Percentiles rank a stretch among this genome's conserved stretches.
These are phyloP conservation scores for Platichthys stellatus DNA, from an alignment of 2,113 vertebrate species.

Conservation along the genomic window DNA sequence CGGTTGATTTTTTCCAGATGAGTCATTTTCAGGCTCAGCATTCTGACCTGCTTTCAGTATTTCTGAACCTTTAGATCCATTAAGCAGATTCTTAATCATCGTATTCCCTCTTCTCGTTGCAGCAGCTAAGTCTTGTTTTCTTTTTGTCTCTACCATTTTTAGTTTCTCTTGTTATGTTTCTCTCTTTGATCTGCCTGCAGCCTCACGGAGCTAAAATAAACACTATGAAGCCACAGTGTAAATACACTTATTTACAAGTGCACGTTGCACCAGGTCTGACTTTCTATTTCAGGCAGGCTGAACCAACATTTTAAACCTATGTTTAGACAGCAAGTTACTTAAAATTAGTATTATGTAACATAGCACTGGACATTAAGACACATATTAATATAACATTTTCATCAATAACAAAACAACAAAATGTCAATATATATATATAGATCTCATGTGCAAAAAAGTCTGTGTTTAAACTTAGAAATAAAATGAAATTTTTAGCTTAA, in stretches of 20 bases:
- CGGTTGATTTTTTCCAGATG: not conserved
- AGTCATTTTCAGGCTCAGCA: not conserved
- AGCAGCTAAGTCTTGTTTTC: not conserved
- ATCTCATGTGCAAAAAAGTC: no score
- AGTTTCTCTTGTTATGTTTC: conserved; percentile 5
- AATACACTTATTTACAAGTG: not conserved
- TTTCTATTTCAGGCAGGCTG: conserved; percentile 3
- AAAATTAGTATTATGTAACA: not conserved
- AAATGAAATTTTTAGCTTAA: no score
- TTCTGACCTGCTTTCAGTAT: not conserved
- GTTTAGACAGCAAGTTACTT: not conserved
- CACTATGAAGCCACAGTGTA: not conserved
- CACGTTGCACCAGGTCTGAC: not conserved
- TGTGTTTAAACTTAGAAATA: no score
- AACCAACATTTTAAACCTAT: not conserved
- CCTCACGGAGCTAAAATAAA: conserved; percentile 6
- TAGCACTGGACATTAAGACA: no score
- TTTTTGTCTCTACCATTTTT: not conserved
- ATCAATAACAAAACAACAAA: no score
- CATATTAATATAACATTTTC: no score
- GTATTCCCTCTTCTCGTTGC: not conserved
- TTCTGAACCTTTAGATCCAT: not conserved
- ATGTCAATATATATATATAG: no score
- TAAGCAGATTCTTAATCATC: not conserved
- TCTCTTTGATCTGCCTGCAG: conserved; percentile 6